phyloP scores from a whole-genome alignment of 2,113 vertebrate genomes.

The Rhineura floridana region DNA sequence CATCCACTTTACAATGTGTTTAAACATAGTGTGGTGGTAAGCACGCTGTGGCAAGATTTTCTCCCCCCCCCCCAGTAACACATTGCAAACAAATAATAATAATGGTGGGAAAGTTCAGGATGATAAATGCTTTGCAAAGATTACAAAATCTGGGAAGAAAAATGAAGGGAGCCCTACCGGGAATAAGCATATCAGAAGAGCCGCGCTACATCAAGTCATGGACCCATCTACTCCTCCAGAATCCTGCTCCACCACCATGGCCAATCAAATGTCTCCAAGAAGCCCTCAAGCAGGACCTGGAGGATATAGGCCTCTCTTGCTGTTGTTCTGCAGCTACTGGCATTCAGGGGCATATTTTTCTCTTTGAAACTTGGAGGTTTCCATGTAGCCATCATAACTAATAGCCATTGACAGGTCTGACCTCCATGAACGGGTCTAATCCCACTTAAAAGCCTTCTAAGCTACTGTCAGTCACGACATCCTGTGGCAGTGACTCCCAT shows the following conservation, averaged over 20 bases:
- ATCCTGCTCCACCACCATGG: neutral
- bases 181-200: neutral
- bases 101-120: constrained; percentile 65
- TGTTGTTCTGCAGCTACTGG: too few species aligned
- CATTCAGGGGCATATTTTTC: neutral
- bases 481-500: too few species aligned
- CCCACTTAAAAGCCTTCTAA: neutral
- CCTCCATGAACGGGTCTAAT: neutral
- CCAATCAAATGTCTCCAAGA: too few species aligned
- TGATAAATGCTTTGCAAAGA: constrained; percentile 68
- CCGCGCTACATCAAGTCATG: neutral
- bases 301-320: too few species aligned
- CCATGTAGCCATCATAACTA: neutral
- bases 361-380: neutral
- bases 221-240: neutral
- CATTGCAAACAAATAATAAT: constrained; percentile 70
- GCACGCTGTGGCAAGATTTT: constrained; percentile 75
- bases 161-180: neutral
- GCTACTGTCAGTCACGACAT: neutral
- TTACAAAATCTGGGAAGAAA: constrained; percentile 62
- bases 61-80: constrained; percentile 41
- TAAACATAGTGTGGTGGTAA: constrained; percentile 77
- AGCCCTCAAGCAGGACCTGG: neutral
- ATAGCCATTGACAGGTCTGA: neutral
- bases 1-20: constrained; percentile 82